These are phyloP conservation scores for Dinomys branickii DNA, from an alignment of 2,113 vertebrate genomes.

Conservation along the genomic window DNA sequence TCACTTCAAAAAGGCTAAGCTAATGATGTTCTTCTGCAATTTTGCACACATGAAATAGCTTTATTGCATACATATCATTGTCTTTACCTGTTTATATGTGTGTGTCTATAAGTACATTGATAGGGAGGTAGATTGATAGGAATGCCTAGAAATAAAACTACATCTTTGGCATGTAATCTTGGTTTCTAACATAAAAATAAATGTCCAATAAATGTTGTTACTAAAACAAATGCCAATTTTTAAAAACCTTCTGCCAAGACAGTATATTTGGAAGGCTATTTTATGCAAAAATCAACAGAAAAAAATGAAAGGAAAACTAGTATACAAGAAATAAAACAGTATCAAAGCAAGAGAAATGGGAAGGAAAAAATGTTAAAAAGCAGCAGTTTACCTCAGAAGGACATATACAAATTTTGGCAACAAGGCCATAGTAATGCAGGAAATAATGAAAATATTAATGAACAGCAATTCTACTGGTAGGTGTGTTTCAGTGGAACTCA, in stretches of 20 bases:
- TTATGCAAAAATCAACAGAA: background rate
- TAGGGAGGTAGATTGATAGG: background rate
- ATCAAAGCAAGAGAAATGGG: background rate
- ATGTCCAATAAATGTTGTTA: background rate
- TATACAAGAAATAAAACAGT: background rate
- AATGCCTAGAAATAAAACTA: background rate
- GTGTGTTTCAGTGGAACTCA: background rate
- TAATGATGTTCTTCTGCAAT: background rate
- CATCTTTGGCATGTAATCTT: background rate
- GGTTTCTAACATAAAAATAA: background rate
- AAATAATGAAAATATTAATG: background rate
- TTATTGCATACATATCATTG: background rate
- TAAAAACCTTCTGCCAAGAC: background rate
- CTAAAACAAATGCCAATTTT: background rate
- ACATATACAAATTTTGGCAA: background rate
- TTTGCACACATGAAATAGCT: background rate
- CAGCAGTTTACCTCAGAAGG: background rate
- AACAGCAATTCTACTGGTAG: background rate
- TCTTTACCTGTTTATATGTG: background rate
- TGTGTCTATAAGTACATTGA: background rate
- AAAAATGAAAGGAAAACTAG: background rate
- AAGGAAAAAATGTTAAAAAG: background rate
- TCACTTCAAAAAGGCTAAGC: background rate
- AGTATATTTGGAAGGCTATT: background rate
- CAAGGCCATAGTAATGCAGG: background rate